phyloP scores from a whole-genome alignment of 1,140 invertebrate genomes.

The Aphaenogaster floridana region DNA sequence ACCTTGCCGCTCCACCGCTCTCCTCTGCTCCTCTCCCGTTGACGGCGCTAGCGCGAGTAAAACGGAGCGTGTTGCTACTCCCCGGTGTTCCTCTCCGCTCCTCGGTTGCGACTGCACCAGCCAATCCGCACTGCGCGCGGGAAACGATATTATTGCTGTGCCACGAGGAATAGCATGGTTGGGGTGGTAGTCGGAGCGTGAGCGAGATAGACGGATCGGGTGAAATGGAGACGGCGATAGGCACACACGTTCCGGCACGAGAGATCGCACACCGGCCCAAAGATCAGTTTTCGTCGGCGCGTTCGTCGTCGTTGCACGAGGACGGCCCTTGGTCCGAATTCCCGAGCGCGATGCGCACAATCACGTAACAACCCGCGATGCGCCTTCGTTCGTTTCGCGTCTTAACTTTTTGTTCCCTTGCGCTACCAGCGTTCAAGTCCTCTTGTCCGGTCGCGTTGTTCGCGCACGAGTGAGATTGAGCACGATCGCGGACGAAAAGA shows the following conservation, averaged over 20 bases:
- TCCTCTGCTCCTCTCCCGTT: slow-evolving; percentile 11
- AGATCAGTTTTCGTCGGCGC: slow-evolving; percentile 49
- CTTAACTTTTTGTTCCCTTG: no score
- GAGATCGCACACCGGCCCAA: slow-evolving; percentile 18
- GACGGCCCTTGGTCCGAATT: background rate
- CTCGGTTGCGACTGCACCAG: slow-evolving; percentile 57
- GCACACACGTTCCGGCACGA: slow-evolving; percentile 31
- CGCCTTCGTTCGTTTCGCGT: background rate
- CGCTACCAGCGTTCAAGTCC: no score
- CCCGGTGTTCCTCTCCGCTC: slow-evolving; percentile 14
- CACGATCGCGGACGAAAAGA: no score
- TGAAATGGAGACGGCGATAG: slow-evolving; percentile 37
- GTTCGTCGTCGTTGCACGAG: background rate
- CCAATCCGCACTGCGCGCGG: slow-evolving; percentile 82
- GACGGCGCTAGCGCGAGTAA: slow-evolving; percentile 64
- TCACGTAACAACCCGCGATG: no score
- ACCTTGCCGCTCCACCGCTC: slow-evolving; percentile 46
- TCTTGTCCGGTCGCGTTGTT: no score
- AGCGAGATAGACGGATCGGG: slow-evolving; percentile 22
- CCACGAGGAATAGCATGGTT: slow-evolving; percentile 76
- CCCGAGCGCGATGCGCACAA: no score
- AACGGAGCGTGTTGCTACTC: slow-evolving; percentile 54
- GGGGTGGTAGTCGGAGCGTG: slow-evolving; percentile 30
- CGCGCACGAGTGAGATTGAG: no score
- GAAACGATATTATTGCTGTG: slow-evolving; percentile 83